Evolutionary conservation across 1,140 invertebrate species (phyloP).

Genomic region (Cotesia glomerata): DNA sequence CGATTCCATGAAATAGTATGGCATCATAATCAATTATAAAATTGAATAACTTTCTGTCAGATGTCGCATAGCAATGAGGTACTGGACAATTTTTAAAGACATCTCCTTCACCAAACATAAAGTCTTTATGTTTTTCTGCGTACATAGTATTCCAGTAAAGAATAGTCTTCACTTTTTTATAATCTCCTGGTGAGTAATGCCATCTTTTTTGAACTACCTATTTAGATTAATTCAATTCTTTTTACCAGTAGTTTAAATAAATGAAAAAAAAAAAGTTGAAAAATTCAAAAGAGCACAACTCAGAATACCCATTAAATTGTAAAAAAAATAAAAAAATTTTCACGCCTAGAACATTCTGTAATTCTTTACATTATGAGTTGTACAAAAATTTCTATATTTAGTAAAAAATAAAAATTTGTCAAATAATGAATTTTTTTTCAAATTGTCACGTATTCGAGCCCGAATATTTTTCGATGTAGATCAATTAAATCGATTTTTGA

Average conservation of each 20-base stretch:
- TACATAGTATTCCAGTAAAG: constrained; percentile 27
- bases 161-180: constrained; percentile 18
- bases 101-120: constrained; percentile 20
- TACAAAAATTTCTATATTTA: too few relatives aligned
- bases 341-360: too few relatives aligned
- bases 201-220: not conserved
- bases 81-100: constrained; percentile 17
- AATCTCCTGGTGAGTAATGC: not conserved
- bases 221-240: not conserved
- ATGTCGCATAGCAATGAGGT: constrained; percentile 16
- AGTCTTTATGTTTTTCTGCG: constrained; percentile 5
- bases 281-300: too few relatives aligned
- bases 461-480: too few relatives aligned
- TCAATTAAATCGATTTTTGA: too few relatives aligned
- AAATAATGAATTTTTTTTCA: too few relatives aligned
- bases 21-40: constrained; percentile 14
- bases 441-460: too few relatives aligned
- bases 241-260: not conserved
- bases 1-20: constrained; percentile 24
- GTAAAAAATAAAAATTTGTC: too few relatives aligned
- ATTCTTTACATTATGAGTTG: too few relatives aligned
- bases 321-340: too few relatives aligned
- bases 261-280: not conserved
- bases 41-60: not conserved
- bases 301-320: too few relatives aligned